Conservation (phyloP, 1,140 invertebrate species). For the Orchesella cincta region DNA sequence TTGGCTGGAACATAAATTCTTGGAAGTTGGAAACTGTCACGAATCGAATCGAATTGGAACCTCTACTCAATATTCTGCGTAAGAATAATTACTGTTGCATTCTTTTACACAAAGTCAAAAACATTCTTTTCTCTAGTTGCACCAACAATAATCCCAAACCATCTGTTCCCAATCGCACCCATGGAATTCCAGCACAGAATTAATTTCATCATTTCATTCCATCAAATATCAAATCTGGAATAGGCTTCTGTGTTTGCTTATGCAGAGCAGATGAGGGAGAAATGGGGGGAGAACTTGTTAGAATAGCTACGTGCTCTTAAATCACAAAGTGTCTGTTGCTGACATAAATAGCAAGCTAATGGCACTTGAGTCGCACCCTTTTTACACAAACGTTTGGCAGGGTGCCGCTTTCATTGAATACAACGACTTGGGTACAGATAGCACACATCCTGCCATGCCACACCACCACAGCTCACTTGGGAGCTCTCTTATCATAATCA, state of each 20-base stretch:
- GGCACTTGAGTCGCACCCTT: conserved; percentile 39
- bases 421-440: not conserved
- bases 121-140: no score
- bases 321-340: conserved; percentile 32
- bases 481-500: conserved; percentile 13
- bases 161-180: no score
- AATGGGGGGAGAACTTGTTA: not conserved
- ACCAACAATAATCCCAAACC: no score
- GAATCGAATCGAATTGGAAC: no score
- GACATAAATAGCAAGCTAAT: conserved; percentile 48
- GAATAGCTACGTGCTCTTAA: conserved; percentile 2
- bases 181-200: not conserved
- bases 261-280: not conserved
- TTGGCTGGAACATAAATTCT: no score
- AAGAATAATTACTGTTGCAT: no score
- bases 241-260: not conserved
- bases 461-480: conserved; percentile 12
- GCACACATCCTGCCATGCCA: not conserved
- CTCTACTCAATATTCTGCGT: no score
- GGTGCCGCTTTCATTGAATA: conserved; percentile 31
- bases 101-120: no score
- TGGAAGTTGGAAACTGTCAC: no score
- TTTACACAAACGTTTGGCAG: conserved; percentile 35
- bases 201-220: not conserved
- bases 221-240: no score